Base-by-base conservation (phyloP, 2,888 invertebrate genomes). In the Dorcus parallelipipedus region DNA sequence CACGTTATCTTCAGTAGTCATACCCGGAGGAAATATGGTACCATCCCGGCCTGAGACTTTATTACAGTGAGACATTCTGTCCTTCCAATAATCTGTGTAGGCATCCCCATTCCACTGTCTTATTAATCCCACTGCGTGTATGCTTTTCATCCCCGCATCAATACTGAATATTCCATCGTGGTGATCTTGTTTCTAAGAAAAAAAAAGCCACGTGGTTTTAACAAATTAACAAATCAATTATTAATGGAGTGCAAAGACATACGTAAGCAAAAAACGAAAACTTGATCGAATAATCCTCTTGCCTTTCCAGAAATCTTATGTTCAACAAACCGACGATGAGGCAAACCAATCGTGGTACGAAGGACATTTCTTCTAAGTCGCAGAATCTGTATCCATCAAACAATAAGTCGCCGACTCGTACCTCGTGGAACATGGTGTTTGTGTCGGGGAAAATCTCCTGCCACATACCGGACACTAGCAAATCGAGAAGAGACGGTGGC, bases 381-480 rank as follows among this genome's bases (percentile, higher is more conserved):
- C 58, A 59, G 38, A 59, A 59, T 41, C 33, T 54, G 20, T 51
- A 40, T 14, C 58, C 58, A 9, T 59, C 47, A 33, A 59, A 59
- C 14, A 59, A 47, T 8, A 59, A 20, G 45, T 59, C 58, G 8
- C 54, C 58, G 33, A 54, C 54, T 51, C 51, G 33, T 4, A 59
- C 54, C 23, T 43, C 40, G 17, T 59, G 58, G 39, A 59, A 59
- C 40, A 59, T 33, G 9, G 54, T 54, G n/a, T 33, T 33, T 3
- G 49, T 39, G 33, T 59, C 54, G 9, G 51, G 45, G 14, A 59
- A 51, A 43, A 59, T 33, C 17, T 55, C 49, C 33, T 40, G 55
- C 33, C 49, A 49, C 14, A 17, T 3, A 51, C 20, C 39, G 14
- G 8, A 9, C 42, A 58, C 49, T 41, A 58, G 45, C 10, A 39